Percentiles rank a stretch among this genome's conserved stretches.
Conservation (phyloP, 1,140 invertebrate genomes). For the Trissolcus basalis region DNA sequence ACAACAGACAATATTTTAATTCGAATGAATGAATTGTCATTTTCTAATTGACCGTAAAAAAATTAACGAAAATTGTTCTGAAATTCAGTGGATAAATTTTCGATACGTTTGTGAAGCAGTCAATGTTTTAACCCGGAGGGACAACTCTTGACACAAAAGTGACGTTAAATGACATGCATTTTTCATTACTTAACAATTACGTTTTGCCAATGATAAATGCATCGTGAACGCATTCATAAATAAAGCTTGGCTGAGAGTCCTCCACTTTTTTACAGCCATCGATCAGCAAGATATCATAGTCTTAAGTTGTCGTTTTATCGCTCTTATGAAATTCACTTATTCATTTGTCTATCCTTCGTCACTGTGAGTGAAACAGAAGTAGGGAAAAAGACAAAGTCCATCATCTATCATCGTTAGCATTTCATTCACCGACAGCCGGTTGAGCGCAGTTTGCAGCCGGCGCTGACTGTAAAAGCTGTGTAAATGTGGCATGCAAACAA, state of each 20-base stretch:
- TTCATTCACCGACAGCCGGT: slow-evolving; percentile 66
- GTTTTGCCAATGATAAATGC: slow-evolving; percentile 8
- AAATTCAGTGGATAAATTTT: too few species aligned
- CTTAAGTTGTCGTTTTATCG: slow-evolving; percentile 37
- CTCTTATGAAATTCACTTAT: slow-evolving; percentile 44
- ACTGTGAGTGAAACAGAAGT: slow-evolving; percentile 23
- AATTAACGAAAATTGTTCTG: too few species aligned
- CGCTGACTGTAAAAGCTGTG: slow-evolving; percentile 61
- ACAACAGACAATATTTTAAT: too few species aligned
- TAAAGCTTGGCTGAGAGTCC: slow-evolving; percentile 5
- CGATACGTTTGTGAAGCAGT: too few species aligned
- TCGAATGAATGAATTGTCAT: too few species aligned
- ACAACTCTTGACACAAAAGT: not conserved
- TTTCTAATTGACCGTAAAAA: too few species aligned
- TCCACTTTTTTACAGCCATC: slow-evolving; percentile 24
- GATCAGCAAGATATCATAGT: slow-evolving; percentile 37
- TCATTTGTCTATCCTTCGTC: slow-evolving; percentile 53
- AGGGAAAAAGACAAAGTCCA: slow-evolving; percentile 49
- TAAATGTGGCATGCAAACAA: slow-evolving; percentile 67
- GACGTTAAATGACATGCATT: slow-evolving; percentile 11
- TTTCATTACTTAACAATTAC: slow-evolving; percentile 19
- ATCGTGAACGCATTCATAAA: slow-evolving; percentile 24
- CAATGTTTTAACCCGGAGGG: too few species aligned
- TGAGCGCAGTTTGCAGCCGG: slow-evolving; percentile 52
- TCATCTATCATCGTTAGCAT: slow-evolving; percentile 73